Conservation (phyloP, 1,140 invertebrate genomes). For the Drosophila nikananu region DNA sequence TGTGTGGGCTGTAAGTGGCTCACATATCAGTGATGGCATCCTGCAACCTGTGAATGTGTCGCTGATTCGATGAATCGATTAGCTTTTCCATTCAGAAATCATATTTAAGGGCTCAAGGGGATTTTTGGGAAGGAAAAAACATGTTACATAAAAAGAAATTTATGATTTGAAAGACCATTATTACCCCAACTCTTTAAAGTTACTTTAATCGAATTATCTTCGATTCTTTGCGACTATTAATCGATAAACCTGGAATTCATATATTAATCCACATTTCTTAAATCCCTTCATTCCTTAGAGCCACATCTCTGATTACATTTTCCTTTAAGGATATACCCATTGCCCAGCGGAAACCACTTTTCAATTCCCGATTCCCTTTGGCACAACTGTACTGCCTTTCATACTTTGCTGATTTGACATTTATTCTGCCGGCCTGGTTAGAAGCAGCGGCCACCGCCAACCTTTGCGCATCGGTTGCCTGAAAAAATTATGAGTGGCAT, state of each 20-base stretch:
- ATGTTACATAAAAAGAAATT: background rate
- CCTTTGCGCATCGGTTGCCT: constrained; percentile 71
- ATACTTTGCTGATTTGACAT: constrained; percentile 71
- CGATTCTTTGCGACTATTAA: background rate
- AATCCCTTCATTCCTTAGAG: background rate
- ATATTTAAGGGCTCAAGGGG: constrained; percentile 1
- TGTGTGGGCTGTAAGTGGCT: constrained; percentile 31
- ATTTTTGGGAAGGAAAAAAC: background rate
- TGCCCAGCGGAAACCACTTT: constrained; percentile 26
- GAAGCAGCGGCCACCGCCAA: constrained; percentile 42
- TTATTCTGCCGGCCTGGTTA: constrained; percentile 39
- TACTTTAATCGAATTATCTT: background rate
- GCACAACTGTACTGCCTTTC: constrained; percentile 37
- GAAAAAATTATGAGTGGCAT: constrained; percentile 78
- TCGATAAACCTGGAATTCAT: background rate
- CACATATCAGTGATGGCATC: constrained; percentile 44
- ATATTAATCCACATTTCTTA: background rate
- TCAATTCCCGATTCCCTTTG: constrained; percentile 28
- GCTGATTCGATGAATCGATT: constrained; percentile 39
- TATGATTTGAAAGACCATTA: background rate
- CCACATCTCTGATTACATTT: constrained; percentile 26
- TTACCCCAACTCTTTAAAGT: background rate
- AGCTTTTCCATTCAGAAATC: constrained; percentile 3
- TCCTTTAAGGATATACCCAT: constrained; percentile 15
- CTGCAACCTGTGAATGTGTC: constrained; percentile 27